Conservation (phyloP, 2,113 vertebrate genomes). For the Delphinapterus leucas region DNA sequence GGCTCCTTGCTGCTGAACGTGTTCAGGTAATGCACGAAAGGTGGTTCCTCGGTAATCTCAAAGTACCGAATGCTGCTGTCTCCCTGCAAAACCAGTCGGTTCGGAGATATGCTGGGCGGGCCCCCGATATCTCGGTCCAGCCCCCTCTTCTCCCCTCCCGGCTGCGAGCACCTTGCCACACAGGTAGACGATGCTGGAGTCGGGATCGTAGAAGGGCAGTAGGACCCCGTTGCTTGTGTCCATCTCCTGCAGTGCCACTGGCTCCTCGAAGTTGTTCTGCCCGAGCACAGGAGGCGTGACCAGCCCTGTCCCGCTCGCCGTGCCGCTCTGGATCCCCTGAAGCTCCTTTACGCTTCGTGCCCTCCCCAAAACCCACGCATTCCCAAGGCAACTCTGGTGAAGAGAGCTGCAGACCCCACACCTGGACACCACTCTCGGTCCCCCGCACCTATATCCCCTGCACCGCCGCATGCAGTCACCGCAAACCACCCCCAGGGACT, state of each 20-base stretch:
- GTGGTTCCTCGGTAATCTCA: slow-evolving; percentile 95
- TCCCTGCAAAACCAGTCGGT: slow-evolving; percentile 82
- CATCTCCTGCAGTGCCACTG: slow-evolving; percentile 95
- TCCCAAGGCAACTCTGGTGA: background rate
- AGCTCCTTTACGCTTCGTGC: background rate
- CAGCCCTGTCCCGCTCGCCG: background rate
- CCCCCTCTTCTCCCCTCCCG: background rate
- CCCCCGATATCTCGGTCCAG: background rate
- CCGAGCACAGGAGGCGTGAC: slow-evolving; percentile 31
- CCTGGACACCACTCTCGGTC: background rate
- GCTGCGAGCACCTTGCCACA: slow-evolving; percentile 91
- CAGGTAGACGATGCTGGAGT: slow-evolving; percentile 95
- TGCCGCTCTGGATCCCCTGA: background rate
- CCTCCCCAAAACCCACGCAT: background rate
- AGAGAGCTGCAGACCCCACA: background rate
- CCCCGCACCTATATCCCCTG: background rate
- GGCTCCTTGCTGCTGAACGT: slow-evolving; percentile 98
- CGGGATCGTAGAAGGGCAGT: slow-evolving; percentile 94
- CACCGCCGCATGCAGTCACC: slow-evolving; percentile 65
- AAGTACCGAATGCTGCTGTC: slow-evolving; percentile 99
- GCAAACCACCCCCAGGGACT: slow-evolving; percentile 81
- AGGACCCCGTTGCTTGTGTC: slow-evolving; percentile 98
- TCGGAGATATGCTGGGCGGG: background rate
- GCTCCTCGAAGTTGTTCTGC: slow-evolving; percentile 96
- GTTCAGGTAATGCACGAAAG: slow-evolving; percentile 96